Evolutionary conservation across 2,888 invertebrate genomes (phyloP), one percentile per base, ranked within the genome.

Genomic region (Macrosiphum euphorbiae): DNA sequence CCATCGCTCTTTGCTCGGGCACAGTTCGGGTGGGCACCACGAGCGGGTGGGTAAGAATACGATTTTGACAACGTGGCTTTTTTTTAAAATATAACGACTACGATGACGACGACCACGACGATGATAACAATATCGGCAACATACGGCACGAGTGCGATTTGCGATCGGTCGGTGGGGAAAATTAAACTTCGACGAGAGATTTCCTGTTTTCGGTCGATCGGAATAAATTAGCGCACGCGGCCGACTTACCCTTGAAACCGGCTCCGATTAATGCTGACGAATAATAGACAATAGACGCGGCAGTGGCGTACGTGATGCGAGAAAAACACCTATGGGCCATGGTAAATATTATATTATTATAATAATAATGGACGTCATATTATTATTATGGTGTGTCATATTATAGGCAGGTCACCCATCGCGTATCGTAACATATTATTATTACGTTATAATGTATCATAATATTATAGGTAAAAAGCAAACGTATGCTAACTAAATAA

Each of bases 241-340:
- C 24, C 13, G 89, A 89, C 44, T 90, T 90, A 90, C 61, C 89
- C 89, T 90, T 90, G 89, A 90, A 90, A 90, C 61, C 61, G 89
- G 78, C 78, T 78, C 35, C 3, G 7, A 35, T 35, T 35, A 20
- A 7, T 78, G 78, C 20, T 35, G 20, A 35, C 78, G 20, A 78
- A 78, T 78, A 78, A 20, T 78, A 78, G 35, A 78, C 78, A 78
- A 78, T 78, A 78, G 78, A 78, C 78, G 20, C 44, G 35, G 86
- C 41, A 58, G 28, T 47, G 86, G 28, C 86, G 86, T 28, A 86
- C 86, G 47, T 47, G 86, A 86, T 28, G 35, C 35, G 8, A 78
- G 35, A 20, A 78, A 78, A 78, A 78, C 78, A 78, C 78, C 78
- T 78, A 78, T 78, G 4, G 78, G 55, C 55, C 11, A 13, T 67